A percentile compares a stretch with the other conserved stretches of the same genome.
phyloP scores from a whole-genome alignment of 2,888 invertebrate genomes.

The Hirtodrosophila histrioides region DNA sequence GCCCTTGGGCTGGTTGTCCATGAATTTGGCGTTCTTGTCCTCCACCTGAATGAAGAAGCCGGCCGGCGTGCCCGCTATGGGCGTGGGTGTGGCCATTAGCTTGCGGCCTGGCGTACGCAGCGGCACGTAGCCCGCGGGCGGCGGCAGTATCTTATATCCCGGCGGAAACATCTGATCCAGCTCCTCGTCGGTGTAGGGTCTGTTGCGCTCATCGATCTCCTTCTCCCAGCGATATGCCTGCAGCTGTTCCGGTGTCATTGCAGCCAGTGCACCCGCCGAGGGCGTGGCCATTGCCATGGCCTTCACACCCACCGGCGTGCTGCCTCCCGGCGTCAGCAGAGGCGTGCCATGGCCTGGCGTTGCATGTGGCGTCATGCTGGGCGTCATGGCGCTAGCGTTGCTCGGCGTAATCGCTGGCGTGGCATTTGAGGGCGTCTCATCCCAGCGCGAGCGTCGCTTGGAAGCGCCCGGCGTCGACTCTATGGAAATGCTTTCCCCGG shows the following conservation, averaged over 20 bases:
- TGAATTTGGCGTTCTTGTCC: constrained; percentile 92
- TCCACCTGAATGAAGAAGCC: constrained; percentile 98
- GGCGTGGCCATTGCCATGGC: constrained; percentile 99
- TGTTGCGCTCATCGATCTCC: constrained; percentile 98
- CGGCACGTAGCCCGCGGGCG: constrained; percentile 97
- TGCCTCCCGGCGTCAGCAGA: constrained; percentile 92
- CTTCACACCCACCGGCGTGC: constrained; percentile 95
- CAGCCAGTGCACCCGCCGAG: constrained; percentile 96
- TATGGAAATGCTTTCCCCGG: constrained; percentile 89
- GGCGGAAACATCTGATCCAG: constrained; percentile 98
- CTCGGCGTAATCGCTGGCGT: constrained; percentile 91
- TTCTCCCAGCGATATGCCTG: constrained; percentile 99
- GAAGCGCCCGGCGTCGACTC: constrained; percentile 97
- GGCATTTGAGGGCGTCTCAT: constrained; percentile 95
- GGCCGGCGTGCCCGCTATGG: constrained; percentile 95
- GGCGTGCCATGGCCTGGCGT: constrained; percentile 89
- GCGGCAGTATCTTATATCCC: constrained; percentile 98
- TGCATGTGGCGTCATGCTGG: constrained; percentile 90
- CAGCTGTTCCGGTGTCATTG: constrained; percentile 99
- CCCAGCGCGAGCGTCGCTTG: constrained; percentile 98
- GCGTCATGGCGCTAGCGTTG: constrained; percentile 86
- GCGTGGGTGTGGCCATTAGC: constrained; percentile 98
- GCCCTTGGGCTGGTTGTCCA: constrained; percentile 98
- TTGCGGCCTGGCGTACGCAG: constrained; percentile 99
- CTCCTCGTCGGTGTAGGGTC: constrained; percentile 98